These are phyloP conservation scores for Cydia strobilella DNA, from an alignment of 1,140 invertebrate genomes.

Conservation along the genomic window DNA sequence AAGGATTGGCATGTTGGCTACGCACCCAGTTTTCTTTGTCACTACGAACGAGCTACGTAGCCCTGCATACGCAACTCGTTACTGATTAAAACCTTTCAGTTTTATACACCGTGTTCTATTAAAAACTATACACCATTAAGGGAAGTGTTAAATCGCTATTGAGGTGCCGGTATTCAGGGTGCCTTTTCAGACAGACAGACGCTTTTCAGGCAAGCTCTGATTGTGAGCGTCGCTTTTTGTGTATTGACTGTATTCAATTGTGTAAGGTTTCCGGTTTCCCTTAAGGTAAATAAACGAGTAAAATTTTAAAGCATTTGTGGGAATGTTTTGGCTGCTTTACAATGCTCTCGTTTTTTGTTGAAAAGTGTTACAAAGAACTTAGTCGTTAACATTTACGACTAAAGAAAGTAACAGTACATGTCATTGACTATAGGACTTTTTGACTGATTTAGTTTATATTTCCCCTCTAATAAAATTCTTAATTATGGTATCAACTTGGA, in stretches of 20 bases:
- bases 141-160: slow-evolving; percentile 15
- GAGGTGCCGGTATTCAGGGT: slow-evolving; percentile 1
- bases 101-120: not conserved
- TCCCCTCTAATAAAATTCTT: no score
- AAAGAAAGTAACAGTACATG: no score
- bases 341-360: not conserved
- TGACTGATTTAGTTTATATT: no score
- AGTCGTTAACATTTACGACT: no score
- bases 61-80: not conserved
- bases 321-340: slow-evolving; percentile 1
- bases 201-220: not conserved
- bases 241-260: slow-evolving; percentile 19
- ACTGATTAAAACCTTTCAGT: slow-evolving; percentile 5
- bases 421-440: no score
- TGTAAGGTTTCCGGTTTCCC: not conserved
- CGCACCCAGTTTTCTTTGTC: not conserved
- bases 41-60: not conserved
- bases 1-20: no score
- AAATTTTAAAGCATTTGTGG: not conserved
- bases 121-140: slow-evolving; percentile 9
- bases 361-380: no score
- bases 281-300: not conserved
- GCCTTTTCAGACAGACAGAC: slow-evolving; percentile 15
- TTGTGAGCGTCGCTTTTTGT: slow-evolving; percentile 7
- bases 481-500: no score